phyloP scores from a whole-genome alignment of 2,797 vertebrate species.

The Merluccius polli region DNA sequence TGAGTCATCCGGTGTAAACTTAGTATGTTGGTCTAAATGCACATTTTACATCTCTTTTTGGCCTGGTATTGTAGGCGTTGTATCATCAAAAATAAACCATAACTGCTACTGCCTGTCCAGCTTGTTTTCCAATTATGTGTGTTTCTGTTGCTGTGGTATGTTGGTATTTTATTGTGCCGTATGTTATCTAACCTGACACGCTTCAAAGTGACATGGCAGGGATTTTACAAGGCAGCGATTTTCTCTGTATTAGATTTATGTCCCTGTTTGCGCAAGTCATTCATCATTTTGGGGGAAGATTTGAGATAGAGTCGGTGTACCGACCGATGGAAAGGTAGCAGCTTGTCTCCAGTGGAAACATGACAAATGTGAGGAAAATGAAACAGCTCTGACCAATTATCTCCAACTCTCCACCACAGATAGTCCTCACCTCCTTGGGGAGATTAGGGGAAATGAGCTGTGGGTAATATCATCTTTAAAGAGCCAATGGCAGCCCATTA shows the following conservation, averaged over 20 bases:
- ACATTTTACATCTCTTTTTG: background rate
- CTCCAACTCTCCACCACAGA: constrained; percentile 6
- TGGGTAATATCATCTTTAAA: background rate
- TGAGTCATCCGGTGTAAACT: background rate
- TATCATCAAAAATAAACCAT: background rate
- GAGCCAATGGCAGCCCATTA: background rate
- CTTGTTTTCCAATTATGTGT: constrained; percentile 11
- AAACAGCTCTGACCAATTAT: constrained; percentile 26
- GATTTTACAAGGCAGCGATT: constrained; percentile 24
- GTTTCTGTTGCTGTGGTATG: background rate
- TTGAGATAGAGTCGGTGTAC: constrained; percentile 19
- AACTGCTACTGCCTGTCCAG: background rate
- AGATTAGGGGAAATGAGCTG: constrained; percentile 32
- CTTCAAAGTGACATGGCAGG: constrained; percentile 2
- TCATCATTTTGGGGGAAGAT: constrained; percentile 27
- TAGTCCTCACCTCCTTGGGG: background rate
- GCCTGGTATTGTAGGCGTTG: background rate
- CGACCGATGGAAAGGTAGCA: constrained; percentile 15
- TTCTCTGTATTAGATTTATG: constrained; percentile 15
- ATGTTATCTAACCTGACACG: constrained; percentile 34
- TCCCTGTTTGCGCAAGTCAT: constrained; percentile 28
- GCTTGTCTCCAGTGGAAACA: constrained; percentile 27
- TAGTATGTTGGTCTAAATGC: background rate
- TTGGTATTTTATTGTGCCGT: constrained; percentile 20
- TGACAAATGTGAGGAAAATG: constrained; percentile 36